A percentile compares a stretch with the other conserved stretches of the same genome.
Evolutionary conservation across 2,797 vertebrate genomes (phyloP).

Genomic region (Amblyopsis hoosieri): DNA sequence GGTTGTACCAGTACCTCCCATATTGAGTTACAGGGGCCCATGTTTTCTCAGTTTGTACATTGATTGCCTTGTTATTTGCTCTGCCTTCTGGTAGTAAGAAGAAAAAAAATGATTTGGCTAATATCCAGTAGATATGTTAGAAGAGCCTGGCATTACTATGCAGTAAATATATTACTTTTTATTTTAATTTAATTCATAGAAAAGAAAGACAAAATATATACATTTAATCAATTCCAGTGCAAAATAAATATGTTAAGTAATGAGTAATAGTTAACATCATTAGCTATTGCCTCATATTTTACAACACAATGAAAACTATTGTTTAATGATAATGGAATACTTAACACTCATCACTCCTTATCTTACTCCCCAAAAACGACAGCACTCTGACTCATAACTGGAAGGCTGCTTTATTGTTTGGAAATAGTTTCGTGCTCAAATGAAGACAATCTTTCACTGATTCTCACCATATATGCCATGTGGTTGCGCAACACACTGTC

Average conservation of each 20-base stretch:
- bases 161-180: too few species aligned
- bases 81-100: not conserved
- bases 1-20: not conserved
- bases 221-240: too few species aligned
- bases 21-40: not conserved
- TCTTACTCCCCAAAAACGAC: conserved; percentile 60
- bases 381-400: conserved; percentile 75
- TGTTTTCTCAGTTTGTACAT: not conserved
- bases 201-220: not conserved
- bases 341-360: not conserved
- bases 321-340: too few species aligned
- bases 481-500: conserved; percentile 81
- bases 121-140: not conserved
- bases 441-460: conserved; percentile 83
- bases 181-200: too few species aligned
- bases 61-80: not conserved
- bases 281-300: too few species aligned
- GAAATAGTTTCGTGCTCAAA: conserved; percentile 87
- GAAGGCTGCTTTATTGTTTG: conserved; percentile 88
- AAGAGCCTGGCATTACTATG: not conserved
- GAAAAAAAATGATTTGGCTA: too few species aligned
- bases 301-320: too few species aligned
- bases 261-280: not conserved
- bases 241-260: not conserved
- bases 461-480: conserved; percentile 76